Conservation (phyloP, 1,140 invertebrate genomes). For the Leptopilina boulardi region DNA sequence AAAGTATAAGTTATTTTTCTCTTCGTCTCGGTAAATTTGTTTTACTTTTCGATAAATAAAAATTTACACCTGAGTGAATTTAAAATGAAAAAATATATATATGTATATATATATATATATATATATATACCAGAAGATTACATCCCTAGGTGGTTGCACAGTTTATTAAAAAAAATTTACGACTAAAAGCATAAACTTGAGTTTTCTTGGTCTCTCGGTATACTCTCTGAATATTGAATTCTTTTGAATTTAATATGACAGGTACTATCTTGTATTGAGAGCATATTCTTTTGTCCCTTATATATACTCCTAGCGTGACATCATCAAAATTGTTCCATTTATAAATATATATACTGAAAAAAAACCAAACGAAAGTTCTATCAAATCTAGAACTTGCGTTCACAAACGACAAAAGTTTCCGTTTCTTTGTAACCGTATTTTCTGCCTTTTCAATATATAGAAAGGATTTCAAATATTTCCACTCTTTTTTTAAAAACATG, state of each 20-base stretch:
- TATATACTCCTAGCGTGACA: not conserved
- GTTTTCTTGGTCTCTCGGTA: not conserved
- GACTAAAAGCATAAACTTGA: slow-evolving; percentile 8
- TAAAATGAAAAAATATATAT: too few relatives aligned
- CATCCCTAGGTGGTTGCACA: not conserved
- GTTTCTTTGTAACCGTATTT: not conserved
- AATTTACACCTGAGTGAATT: slow-evolving; percentile 10
- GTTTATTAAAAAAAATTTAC: slow-evolving; percentile 16
- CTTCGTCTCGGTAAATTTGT: not conserved
- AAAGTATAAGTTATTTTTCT: too few relatives aligned
- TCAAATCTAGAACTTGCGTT: not conserved
- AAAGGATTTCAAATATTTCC: not conserved
- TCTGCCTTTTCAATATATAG: not conserved
- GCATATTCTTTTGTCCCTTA: not conserved
- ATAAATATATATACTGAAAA: too few relatives aligned
- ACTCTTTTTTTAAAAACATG: not conserved
- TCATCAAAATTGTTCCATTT: not conserved
- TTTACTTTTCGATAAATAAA: not conserved
- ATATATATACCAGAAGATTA: not conserved
- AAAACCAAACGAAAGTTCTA: too few relatives aligned
- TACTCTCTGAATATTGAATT: slow-evolving; percentile 8
- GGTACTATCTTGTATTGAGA: not conserved
- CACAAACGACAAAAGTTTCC: not conserved
- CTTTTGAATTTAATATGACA: not conserved
- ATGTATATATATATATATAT: too few relatives aligned